These are phyloP conservation scores for Acleris holmiana DNA, from an alignment of 2,888 invertebrate species.

Conservation along the genomic window DNA sequence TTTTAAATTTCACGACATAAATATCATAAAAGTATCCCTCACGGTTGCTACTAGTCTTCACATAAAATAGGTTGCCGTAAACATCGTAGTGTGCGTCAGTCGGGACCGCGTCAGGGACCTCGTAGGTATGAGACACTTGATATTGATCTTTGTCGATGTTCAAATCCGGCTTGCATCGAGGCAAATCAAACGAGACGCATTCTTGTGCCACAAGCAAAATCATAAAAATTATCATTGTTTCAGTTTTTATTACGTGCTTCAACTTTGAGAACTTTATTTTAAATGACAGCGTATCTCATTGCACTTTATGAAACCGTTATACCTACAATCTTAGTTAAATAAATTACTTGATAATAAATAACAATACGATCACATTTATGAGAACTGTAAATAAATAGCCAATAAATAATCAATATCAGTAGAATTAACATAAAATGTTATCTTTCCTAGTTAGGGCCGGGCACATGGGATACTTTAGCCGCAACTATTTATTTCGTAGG, in stretches of 20 bases:
- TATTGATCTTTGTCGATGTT: constrained; percentile 63
- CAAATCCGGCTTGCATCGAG: constrained; percentile 58
- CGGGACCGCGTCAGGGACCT: constrained; percentile 59
- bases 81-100: constrained; percentile 68
- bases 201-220: constrained; percentile 45
- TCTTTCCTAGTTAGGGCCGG: background rate
- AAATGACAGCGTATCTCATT: constrained; percentile 11
- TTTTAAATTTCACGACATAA: constrained; percentile 57
- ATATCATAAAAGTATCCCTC: constrained; percentile 63
- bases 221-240: constrained; percentile 48
- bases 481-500: no score
- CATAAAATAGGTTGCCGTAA: constrained; percentile 69
- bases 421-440: background rate
- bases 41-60: constrained; percentile 55
- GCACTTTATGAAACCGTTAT: constrained; percentile 12
- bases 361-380: constrained; percentile 12
- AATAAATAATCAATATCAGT: constrained; percentile 15
- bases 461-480: no score
- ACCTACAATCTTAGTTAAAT: constrained; percentile 4
- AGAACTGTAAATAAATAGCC: constrained; percentile 8
- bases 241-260: constrained; percentile 1
- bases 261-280: constrained; percentile 21
- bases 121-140: constrained; percentile 55
- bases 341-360: constrained; percentile 23
- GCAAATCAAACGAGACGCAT: constrained; percentile 63